These are phyloP conservation scores for Sternarchorhynchus goeldii DNA, from an alignment of 2,797 vertebrate genomes.

Conservation along the genomic window DNA sequence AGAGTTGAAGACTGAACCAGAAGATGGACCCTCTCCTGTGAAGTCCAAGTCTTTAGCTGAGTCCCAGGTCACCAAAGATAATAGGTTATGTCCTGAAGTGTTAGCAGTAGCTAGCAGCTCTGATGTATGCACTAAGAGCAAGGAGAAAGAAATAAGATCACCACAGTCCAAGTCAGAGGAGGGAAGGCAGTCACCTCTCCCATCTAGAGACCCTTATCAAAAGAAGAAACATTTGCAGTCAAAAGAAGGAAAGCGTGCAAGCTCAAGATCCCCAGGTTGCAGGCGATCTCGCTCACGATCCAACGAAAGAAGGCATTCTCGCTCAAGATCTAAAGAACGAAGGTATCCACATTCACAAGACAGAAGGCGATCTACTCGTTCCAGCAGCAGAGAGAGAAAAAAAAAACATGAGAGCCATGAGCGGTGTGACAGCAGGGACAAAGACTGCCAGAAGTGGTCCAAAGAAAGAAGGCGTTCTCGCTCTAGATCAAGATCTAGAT, in stretches of 20 bases:
- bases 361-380: conserved; percentile 67
- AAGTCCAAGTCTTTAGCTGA: conserved; percentile 60
- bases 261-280: conserved; percentile 64
- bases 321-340: conserved; percentile 72
- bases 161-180: conserved; percentile 65
- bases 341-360: conserved; percentile 71
- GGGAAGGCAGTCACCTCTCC: conserved; percentile 64
- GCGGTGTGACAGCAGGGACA: conserved; percentile 52
- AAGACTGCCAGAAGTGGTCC: conserved; percentile 63
- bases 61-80: conserved; percentile 63
- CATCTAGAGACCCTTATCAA: conserved; percentile 29
- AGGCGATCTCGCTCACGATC: conserved; percentile 63
- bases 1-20: conserved; percentile 61
- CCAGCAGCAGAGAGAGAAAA: conserved; percentile 79
- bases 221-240: conserved; percentile 51
- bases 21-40: conserved; percentile 51
- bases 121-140: conserved; percentile 68
- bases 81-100: conserved; percentile 64
- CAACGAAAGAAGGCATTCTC: conserved; percentile 69
- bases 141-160: conserved; percentile 60
- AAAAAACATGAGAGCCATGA: conserved; percentile 61
- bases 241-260: conserved; percentile 56
- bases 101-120: conserved; percentile 72
- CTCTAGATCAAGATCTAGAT: conserved; percentile 73
- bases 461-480: conserved; percentile 69